phyloP scores from a whole-genome alignment of 1,140 invertebrate species.

The Bombus ignitus region DNA sequence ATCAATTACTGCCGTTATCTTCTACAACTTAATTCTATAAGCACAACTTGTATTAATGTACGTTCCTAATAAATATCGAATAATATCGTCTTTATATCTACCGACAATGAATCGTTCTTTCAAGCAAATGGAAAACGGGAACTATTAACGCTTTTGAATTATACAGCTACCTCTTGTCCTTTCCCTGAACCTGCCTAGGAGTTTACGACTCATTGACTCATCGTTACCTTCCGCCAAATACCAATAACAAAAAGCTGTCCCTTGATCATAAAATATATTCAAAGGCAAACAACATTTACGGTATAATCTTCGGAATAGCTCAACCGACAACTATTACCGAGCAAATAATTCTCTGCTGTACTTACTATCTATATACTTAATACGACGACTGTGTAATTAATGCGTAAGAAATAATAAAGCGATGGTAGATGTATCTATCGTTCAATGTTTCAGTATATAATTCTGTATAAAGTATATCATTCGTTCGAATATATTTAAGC shows the following conservation, averaged over 20 bases:
- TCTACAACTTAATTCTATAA: no score
- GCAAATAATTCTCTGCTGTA: background rate
- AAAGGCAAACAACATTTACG: background rate
- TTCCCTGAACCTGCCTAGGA: background rate
- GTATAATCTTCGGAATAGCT: no score
- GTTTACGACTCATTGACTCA: no score
- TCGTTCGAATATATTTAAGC: background rate
- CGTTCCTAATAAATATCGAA: no score
- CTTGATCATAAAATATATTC: background rate
- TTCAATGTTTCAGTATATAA: background rate
- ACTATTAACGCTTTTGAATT: background rate
- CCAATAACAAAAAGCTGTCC: no score
- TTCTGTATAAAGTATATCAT: constrained; percentile 31
- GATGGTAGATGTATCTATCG: background rate
- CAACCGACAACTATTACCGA: background rate
- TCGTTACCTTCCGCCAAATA: no score
- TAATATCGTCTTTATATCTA: no score
- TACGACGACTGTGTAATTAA: background rate
- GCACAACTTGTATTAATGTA: no score
- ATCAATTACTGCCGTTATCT: no score
- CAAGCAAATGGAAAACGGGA: background rate
- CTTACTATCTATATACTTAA: background rate
- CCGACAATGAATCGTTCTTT: background rate
- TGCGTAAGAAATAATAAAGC: background rate
- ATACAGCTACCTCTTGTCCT: background rate